Evolutionary conservation across 2,888 invertebrate species (phyloP).

Genomic region (Drosophila longiperda): DNA sequence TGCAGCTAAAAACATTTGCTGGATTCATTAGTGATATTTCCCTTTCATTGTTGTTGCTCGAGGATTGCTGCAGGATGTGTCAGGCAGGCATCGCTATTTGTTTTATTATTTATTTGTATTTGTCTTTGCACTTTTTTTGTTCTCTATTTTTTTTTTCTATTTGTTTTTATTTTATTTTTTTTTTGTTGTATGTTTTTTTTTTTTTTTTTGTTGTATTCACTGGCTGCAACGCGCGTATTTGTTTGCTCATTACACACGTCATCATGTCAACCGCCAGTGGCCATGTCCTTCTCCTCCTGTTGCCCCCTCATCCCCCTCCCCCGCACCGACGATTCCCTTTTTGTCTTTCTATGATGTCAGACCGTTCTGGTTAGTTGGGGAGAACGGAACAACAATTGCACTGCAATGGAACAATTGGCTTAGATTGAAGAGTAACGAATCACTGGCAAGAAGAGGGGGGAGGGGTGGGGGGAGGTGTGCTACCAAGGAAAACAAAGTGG

Average conservation of each 20-base stretch:
- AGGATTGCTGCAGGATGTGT: conserved; percentile 68
- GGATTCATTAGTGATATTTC: conserved; percentile 71
- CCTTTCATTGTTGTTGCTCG: conserved; percentile 36
- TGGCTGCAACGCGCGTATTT: conserved; percentile 63
- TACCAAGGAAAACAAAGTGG: conserved; percentile 4
- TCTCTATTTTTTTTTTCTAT: conserved; percentile 5
- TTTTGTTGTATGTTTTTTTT: conserved; percentile 3
- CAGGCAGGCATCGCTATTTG: conserved; percentile 60
- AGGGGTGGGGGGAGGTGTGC: neutral
- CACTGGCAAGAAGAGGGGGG: neutral
- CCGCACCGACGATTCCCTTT: neutral
- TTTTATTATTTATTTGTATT: conserved; percentile 72
- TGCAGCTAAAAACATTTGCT: conserved; percentile 67
- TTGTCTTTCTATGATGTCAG: conserved; percentile 21
- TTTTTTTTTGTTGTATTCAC: conserved; percentile 5
- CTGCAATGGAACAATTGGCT: conserved; percentile 58
- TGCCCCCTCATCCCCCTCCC: neutral
- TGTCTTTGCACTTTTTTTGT: conserved; percentile 32
- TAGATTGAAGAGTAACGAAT: conserved; percentile 62
- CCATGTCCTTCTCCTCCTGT: conserved; percentile 43
- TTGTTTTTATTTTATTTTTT: conserved; percentile 1
- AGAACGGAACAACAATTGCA: conserved; percentile 61
- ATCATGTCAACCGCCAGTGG: conserved; percentile 75
- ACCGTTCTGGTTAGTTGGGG: conserved; percentile 38
- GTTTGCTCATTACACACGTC: conserved; percentile 80